Base-by-base conservation (phyloP, 2,113 vertebrate species). In the Cyanoliseus patagonus region DNA sequence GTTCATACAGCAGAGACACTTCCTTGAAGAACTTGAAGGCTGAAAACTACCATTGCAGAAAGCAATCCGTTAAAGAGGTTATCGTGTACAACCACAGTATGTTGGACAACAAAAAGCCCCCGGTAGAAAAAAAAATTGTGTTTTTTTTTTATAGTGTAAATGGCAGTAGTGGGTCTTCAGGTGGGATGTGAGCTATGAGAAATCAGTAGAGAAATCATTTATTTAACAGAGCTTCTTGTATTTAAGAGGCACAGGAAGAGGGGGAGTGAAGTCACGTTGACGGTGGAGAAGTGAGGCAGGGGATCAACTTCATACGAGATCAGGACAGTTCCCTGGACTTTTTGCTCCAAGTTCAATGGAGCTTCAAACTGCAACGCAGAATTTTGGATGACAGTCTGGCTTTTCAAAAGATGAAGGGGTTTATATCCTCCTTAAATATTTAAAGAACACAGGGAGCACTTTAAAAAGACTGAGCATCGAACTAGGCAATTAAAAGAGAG, bases 351-450 rank as follows among this genome's bases (percentile, higher is more conserved):
- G 86, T 92, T 95, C 91, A 95, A 10, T 76, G 62, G 69, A 84
- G 23, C 62, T 91, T 84, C 91, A 89, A 72, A 76, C 42, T 47
- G 62, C 52, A 95, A 91, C 0, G 19, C 72, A 76, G 86, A 70
- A 86, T 86, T 89, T 82, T 16, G 31, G 41, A 84, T 95, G 83
- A 75, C 68, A 84, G 28, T 93, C 83, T 79, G 83, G 69, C 39
- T 94, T 92, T 90, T 92, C 80, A 86, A 75, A 92, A 88, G 83
- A 78, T 81, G 47, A 88, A 81, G 86, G 42, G 47, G 27, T 62
- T 92, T 95, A 42, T 70, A 83, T 86, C 19, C 7, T 78, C 52
- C 83, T 86, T 96, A 92, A 94, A 95, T 97, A 92, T 92, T 96
- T 96, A 86, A 94, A 96, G 80, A 94, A 92, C 52, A 66, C 8